phyloP scores from a whole-genome alignment of 2,888 invertebrate genomes.

The Chymomyza amoena region DNA sequence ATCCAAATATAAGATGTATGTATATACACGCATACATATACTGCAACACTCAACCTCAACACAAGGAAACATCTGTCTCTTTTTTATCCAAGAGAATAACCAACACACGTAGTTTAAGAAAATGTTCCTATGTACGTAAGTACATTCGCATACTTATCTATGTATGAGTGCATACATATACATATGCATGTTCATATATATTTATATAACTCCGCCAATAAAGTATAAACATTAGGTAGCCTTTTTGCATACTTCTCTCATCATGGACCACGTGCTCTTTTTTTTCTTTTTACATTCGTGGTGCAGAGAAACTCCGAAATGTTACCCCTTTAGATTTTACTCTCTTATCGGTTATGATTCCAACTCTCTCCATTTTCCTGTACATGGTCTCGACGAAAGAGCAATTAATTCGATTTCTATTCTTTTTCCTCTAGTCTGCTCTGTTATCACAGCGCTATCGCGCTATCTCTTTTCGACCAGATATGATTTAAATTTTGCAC shows the following conservation, averaged over 20 bases:
- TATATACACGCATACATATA: conserved; percentile 1
- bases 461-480: background rate
- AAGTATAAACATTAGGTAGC: background rate
- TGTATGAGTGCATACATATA: too few relatives aligned
- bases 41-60: background rate
- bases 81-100: conserved; percentile 36
- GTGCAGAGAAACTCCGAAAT: conserved; percentile 31
- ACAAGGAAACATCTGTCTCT: conserved; percentile 33
- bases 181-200: background rate
- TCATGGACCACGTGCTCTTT: conserved; percentile 67
- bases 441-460: too few relatives aligned
- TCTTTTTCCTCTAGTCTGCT: background rate
- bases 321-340: conserved; percentile 44
- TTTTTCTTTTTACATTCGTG: conserved; percentile 15
- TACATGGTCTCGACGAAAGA: conserved; percentile 31
- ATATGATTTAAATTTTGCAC: background rate
- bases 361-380: conserved; percentile 8
- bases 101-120: conserved; percentile 6
- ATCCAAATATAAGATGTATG: background rate
- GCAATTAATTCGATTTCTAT: conserved; percentile 41
- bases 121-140: background rate
- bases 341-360: conserved; percentile 7
- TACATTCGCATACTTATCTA: too few relatives aligned
- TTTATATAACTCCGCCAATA: conserved; percentile 8
- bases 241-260: conserved; percentile 49